Evolutionary conservation across 2,113 vertebrate genomes (phyloP).

Genomic region (Chloropsis cyanopogon): DNA sequence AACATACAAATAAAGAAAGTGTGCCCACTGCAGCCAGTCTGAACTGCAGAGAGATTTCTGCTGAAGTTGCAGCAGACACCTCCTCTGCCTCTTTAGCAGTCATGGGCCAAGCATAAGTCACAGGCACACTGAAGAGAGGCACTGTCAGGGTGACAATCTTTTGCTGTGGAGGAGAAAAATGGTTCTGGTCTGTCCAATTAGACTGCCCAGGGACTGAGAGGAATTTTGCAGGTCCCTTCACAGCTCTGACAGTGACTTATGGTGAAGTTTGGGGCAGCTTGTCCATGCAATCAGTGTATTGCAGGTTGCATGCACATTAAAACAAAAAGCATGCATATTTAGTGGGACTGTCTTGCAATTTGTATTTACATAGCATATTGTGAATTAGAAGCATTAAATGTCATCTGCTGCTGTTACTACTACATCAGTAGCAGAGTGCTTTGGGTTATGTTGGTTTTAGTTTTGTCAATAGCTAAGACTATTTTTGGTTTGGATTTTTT

Average conservation of each 20-base stretch:
- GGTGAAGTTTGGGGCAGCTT: not conserved
- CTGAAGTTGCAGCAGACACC: not conserved
- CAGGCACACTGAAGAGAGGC: not conserved
- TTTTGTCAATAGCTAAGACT: not conserved
- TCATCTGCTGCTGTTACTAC: not conserved
- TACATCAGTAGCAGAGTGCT: not conserved
- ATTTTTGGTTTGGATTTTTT: not conserved
- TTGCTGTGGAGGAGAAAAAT: not conserved
- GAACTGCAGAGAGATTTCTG: not conserved
- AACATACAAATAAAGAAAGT: not conserved
- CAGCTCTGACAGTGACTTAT: not conserved
- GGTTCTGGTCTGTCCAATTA: not conserved
- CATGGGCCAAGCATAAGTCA: not conserved
- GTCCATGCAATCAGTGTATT: not conserved
- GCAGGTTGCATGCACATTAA: not conserved
- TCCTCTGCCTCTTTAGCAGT: not conserved
- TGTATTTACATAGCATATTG: not conserved
- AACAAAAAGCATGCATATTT: not conserved
- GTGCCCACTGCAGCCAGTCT: not conserved
- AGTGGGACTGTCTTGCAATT: not conserved
- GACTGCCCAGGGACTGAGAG: not conserved
- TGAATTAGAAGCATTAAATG: not conserved
- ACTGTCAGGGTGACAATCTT: not conserved
- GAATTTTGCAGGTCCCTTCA: not conserved
- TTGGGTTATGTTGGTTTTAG: not conserved